phyloP scores from a whole-genome alignment of 2,113 vertebrate genomes.

The Philantomba maxwellii region DNA sequence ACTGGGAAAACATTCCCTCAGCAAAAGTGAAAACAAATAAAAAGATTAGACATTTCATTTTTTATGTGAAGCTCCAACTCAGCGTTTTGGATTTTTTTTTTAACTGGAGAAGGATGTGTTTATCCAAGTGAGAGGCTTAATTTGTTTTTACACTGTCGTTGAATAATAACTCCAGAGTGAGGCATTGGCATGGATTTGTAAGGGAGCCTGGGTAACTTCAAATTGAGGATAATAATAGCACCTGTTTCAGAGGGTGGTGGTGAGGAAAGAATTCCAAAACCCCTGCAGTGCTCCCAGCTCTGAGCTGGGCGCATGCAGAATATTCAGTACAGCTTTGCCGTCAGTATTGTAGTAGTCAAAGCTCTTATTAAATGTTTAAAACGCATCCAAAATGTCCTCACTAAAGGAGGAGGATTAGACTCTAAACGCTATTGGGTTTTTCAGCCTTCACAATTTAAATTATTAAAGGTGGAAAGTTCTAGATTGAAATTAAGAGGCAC shows the following conservation, averaged over 20 bases:
- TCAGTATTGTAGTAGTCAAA: background rate
- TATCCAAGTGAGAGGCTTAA: background rate
- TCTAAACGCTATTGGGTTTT: background rate
- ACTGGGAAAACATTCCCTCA: background rate
- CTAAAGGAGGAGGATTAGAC: background rate
- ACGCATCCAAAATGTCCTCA: background rate
- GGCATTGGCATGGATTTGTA: background rate
- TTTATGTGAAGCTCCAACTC: background rate
- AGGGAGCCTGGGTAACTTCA: background rate
- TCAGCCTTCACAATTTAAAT: background rate
- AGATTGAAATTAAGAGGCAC: background rate
- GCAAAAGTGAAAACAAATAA: background rate
- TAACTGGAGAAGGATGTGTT: background rate
- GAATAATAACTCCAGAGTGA: background rate
- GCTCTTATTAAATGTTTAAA: background rate
- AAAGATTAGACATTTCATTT: background rate
- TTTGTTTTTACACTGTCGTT: background rate
- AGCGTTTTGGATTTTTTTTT: background rate
- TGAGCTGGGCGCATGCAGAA: background rate
- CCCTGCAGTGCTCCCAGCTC: background rate
- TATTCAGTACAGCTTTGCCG: background rate
- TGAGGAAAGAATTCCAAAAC: background rate
- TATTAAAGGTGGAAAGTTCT: background rate
- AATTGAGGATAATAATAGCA: background rate
- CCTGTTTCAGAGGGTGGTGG: background rate